Base-by-base conservation (phyloP, 1,140 invertebrate genomes). In the Drosophila pseudoobscura region DNA sequence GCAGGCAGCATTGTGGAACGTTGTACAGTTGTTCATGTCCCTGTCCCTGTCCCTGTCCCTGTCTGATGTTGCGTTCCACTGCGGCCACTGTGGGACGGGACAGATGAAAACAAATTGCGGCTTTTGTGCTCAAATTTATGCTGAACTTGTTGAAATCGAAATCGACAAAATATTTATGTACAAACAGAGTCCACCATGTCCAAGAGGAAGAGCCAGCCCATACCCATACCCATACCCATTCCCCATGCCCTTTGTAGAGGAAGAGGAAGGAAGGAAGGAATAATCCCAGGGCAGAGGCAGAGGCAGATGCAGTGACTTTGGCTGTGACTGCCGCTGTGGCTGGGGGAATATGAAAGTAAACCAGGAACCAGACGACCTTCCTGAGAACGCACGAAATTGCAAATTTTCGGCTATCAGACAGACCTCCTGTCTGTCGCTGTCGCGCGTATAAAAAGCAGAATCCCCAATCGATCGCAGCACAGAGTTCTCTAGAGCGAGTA, bases 401-500 rank as follows among this genome's bases (percentile, higher is more conserved):
- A 64, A 65, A 76, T 78, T 65, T 78, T 68, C 39, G 61, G 59
- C 50, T 72, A 63, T 13, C 11, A 13, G 35, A 13, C 60, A 61
- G 49, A 44, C 49, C 11, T 39, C 35, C 35, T 39, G 35, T 5
- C 24, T 26, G 24, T 5, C 5, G 24, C 24, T 26, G 41, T 31
- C 45, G 46, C 54, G 51, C 35, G 39, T 88, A 91, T 91, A 91
- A 89, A 91, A 89, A 50, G 65, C 63, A 91, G 85, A 89, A 91
- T 69, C 55, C 49, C 58, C 68, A 58, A 31, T 43, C 60, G 53
- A 55, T 47, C 22, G 15, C 53, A 77, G 47, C 72, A 85, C 87
- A 91, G 83, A 90, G 83, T 90, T 85, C 78, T 91, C 83, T 89
- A 66, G 75, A 90, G 87, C 90, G 90, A 91, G 90, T 91, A 91